Percentiles rank a stretch among this genome's conserved stretches.
These are phyloP conservation scores for Siderastrea radians DNA, from an alignment of 92 coral and sea anemone species.

Conservation along the genomic window DNA sequence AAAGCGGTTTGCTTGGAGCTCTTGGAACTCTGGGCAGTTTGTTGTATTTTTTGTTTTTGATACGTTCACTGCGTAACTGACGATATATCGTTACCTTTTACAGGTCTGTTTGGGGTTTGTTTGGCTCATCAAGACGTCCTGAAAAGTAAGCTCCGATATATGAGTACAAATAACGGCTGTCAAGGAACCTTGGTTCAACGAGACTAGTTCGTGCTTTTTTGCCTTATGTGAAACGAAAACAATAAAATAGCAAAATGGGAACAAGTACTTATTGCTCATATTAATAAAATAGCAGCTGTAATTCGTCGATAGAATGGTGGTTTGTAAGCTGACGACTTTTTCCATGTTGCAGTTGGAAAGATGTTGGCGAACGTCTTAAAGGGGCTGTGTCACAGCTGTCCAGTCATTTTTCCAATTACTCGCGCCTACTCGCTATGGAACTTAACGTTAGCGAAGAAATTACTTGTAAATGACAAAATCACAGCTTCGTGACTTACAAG, in stretches of 20 bases:
- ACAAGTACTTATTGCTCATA: background rate
- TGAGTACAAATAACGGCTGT: background rate
- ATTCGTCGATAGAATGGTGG: background rate
- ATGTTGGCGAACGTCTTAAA: background rate
- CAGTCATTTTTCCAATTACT: background rate
- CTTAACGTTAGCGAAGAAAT: no score
- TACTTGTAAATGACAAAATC: no score
- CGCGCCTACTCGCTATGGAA: no score
- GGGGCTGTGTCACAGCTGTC: no score
- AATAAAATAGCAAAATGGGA: no score
- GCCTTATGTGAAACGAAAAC: no score
- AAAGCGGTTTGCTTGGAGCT: background rate
- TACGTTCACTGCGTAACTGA: no score
- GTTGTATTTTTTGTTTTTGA: no score
- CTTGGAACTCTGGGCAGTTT: background rate
- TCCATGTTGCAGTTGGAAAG: background rate
- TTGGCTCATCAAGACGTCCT: slow-evolving; percentile 72
- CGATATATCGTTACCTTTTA: background rate
- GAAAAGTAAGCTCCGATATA: slow-evolving; percentile 58
- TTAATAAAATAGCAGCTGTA: background rate
- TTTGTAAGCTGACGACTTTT: background rate
- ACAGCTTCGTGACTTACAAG: no score
- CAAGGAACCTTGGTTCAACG: background rate
- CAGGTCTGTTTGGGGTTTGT: slow-evolving; percentile 93
- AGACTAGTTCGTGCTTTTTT: no score